These are phyloP conservation scores for Dendrophyllia cribrosa DNA, from an alignment of 64 coral and sea anemone species.

Conservation along the genomic window DNA sequence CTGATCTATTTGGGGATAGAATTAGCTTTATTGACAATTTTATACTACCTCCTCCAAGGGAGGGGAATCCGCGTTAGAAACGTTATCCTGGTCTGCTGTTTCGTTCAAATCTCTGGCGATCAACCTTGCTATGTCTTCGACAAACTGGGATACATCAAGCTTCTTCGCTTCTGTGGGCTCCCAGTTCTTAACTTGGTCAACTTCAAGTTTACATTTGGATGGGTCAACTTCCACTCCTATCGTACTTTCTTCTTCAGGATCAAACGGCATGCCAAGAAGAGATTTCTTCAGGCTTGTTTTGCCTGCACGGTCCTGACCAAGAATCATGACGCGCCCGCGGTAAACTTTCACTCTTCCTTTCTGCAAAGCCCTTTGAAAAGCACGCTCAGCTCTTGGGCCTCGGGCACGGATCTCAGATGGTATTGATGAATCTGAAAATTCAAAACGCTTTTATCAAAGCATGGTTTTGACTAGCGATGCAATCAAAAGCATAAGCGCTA, in stretches of 20 bases:
- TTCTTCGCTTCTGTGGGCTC: not conserved
- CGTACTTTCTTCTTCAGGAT: slow-evolving; percentile 47
- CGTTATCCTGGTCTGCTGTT: too few relatives aligned
- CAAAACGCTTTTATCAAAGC: not conserved
- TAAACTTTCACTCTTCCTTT: slow-evolving; percentile 19
- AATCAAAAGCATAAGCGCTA: too few relatives aligned
- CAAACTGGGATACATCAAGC: not conserved
- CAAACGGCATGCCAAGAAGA: slow-evolving; percentile 52
- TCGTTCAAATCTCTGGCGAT: too few relatives aligned
- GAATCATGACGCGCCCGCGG: slow-evolving; percentile 49
- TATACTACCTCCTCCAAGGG: too few relatives aligned
- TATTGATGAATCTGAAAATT: not conserved
- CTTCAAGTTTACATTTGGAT: slow-evolving; percentile 31
- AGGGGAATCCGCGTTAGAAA: too few relatives aligned
- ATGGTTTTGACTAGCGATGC: too few relatives aligned
- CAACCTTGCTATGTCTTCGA: slow-evolving; percentile 10
- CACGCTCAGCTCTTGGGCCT: slow-evolving; percentile 32
- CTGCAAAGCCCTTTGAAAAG: slow-evolving; percentile 17
- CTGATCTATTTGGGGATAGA: too few relatives aligned
- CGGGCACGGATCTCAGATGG: not conserved
- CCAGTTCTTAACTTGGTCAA: slow-evolving; percentile 41
- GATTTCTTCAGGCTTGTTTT: slow-evolving; percentile 67
- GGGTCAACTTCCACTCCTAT: slow-evolving; percentile 52
- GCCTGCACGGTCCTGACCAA: slow-evolving; percentile 54
- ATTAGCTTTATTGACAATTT: too few relatives aligned